Evolutionary conservation across 2,113 vertebrate genomes (phyloP), one percentile per base, ranked within the genome.

Genomic region (Astur gentilis): DNA sequence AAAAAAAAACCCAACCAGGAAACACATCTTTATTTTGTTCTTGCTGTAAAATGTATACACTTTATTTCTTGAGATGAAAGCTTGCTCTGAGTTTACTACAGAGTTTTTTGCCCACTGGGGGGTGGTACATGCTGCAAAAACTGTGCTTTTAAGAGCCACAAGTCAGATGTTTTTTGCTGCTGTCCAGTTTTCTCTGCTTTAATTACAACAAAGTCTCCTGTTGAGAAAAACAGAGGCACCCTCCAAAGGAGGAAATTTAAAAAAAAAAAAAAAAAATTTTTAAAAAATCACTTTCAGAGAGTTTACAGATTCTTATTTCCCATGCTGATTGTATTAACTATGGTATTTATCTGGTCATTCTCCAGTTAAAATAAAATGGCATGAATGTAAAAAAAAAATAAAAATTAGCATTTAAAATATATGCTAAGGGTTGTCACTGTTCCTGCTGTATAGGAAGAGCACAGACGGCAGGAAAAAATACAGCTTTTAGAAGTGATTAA

Each of bases 51-150:
- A 72, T 16, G 54, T 79, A 77, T 52, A 77, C 61, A 55, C 87
- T 93, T 75, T 45, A 21, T 76, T 97, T 94, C 92, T 94, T 75
- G 76, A 96, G 81, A 97, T 98, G 91, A 98, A 98, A 98, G 97
- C 97, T 97, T 66, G 96, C 97, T 97, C 94, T 94, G 97, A 97
- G 97, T 98, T 98, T 98, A 98, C 98, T 98, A 98, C 98, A 91
- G 98, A 98, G 98, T 98, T 98, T 98, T 98, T 98, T 98, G 99
- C 99, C 99, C 99, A 97, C 99, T 99, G 99, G 99, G 99, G 99
- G 99, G 99, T 99, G 98, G 98, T 99, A 99, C 98, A 98, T 97
- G 96, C 99, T 99, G 98, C 98, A 97, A 98, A 98, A 99, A 97
- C 96, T 73, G 79, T 91, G 97, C 98, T 98, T 97, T 98, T 91